phyloP scores from a whole-genome alignment of 2,888 invertebrate species.

The Drosophila greeni region DNA sequence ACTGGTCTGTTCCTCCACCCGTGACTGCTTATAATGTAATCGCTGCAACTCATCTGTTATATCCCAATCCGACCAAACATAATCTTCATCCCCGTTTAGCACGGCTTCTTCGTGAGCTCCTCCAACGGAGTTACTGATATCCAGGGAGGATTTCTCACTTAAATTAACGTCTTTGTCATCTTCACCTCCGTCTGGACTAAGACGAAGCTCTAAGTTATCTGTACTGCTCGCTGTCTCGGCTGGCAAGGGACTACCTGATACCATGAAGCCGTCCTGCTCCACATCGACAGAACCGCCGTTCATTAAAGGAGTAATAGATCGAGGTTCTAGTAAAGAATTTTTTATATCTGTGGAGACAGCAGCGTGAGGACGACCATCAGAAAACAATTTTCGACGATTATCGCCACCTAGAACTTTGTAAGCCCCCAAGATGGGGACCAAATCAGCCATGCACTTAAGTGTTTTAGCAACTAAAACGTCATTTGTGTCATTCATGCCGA shows the following conservation, averaged over 20 bases:
- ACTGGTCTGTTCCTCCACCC: neutral
- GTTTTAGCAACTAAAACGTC: conserved; percentile 90
- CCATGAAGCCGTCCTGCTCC: conserved; percentile 68
- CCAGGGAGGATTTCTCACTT: conserved; percentile 68
- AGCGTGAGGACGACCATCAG: conserved; percentile 87
- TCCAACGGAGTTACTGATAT: conserved; percentile 29
- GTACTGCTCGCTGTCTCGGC: conserved; percentile 68
- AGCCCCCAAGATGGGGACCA: conserved; percentile 90
- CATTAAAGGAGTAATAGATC: conserved; percentile 78
- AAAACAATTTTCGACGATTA: conserved; percentile 88
- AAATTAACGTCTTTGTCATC: conserved; percentile 80
- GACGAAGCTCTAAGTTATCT: conserved; percentile 83
- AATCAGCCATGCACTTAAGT: conserved; percentile 87
- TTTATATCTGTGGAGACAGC: conserved; percentile 67
- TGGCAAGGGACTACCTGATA: conserved; percentile 76
- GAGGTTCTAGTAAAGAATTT: conserved; percentile 76
- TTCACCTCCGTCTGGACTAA: conserved; percentile 91
- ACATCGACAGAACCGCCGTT: conserved; percentile 55
- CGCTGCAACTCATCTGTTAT: conserved; percentile 78
- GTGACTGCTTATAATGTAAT: conserved; percentile 38
- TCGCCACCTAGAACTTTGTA: conserved; percentile 91
- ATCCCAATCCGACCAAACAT: conserved; percentile 92
- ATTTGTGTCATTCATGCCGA: conserved; percentile 92
- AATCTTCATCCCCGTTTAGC: conserved; percentile 80
- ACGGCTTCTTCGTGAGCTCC: conserved; percentile 36